phyloP scores from a whole-genome alignment of 2,888 invertebrate species.

The Scaptomyza flava region DNA sequence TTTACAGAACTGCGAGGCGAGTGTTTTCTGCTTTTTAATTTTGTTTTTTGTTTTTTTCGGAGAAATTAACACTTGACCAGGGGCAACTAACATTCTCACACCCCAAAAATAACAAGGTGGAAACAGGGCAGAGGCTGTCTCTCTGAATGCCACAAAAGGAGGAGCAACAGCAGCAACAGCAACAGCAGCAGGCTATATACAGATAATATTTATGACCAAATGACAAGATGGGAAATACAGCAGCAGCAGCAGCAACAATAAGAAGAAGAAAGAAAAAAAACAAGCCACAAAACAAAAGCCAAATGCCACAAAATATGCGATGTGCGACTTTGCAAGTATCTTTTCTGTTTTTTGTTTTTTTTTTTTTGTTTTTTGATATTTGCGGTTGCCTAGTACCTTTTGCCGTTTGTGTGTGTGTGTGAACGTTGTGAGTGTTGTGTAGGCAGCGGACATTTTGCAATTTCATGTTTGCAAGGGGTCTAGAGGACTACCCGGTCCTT shows the following conservation, averaged over 20 bases:
- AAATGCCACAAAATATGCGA: slow-evolving; percentile 73
- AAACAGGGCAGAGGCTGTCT: not conserved
- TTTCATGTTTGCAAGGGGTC: slow-evolving; percentile 66
- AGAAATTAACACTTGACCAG: slow-evolving; percentile 71
- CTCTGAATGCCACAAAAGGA: slow-evolving; percentile 30
- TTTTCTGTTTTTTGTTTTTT: slow-evolving; percentile 25
- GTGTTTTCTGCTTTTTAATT: not conserved
- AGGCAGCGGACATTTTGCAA: slow-evolving; percentile 69
- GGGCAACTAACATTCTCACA: slow-evolving; percentile 17
- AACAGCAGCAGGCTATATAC: slow-evolving; percentile 11
- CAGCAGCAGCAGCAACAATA: slow-evolving; percentile 1
- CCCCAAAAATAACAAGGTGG: not conserved
- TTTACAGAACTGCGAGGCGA: slow-evolving; percentile 41
- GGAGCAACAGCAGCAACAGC: slow-evolving; percentile 23
- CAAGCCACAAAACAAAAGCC: slow-evolving; percentile 48
- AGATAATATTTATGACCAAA: slow-evolving; percentile 74
- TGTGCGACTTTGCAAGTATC: slow-evolving; percentile 19
- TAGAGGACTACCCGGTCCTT: slow-evolving; percentile 3
- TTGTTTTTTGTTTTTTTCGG: slow-evolving; percentile 26
- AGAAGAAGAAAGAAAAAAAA: not conserved
- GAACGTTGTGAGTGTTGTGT: slow-evolving; percentile 10
- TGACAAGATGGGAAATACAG: slow-evolving; percentile 39
- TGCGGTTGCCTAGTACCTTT: slow-evolving; percentile 55
- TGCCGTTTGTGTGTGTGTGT: slow-evolving; percentile 50
- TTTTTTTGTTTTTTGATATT: slow-evolving; percentile 26